Evolutionary conservation across 2,797 vertebrate genomes (phyloP).

Genomic region (Cyprinodon diabolis): DNA sequence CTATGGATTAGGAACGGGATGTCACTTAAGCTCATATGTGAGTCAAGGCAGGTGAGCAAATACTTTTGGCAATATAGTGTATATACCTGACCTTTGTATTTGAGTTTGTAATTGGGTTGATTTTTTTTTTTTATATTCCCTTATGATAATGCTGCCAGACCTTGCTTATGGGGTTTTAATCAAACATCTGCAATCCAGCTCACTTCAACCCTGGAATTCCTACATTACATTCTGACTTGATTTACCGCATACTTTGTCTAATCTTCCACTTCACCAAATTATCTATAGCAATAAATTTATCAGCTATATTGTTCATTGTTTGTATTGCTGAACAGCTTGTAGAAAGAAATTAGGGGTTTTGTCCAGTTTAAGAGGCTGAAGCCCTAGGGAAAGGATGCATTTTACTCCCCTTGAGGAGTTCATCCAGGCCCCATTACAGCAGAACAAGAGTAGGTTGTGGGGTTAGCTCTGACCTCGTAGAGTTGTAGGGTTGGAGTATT

Average conservation of each 20-base stretch:
- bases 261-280: constrained; percentile 40
- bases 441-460: constrained; percentile 64
- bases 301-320: background rate
- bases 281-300: no score
- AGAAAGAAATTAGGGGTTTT: background rate
- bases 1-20: no score
- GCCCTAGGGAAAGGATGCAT: constrained; percentile 59
- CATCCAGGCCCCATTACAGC: constrained; percentile 78
- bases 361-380: constrained; percentile 41
- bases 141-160: background rate
- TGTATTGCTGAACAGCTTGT: background rate
- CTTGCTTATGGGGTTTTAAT: background rate
- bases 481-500: constrained; percentile 55
- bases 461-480: constrained; percentile 59
- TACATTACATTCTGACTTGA: constrained; percentile 33
- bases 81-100: no score
- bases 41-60: no score
- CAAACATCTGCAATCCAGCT: background rate
- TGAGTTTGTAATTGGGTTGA: no score
- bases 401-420: constrained; percentile 80
- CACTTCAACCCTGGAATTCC: constrained; percentile 12
- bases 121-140: no score
- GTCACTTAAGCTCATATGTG: no score
- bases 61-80: no score
- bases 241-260: constrained; percentile 29